Evolutionary conservation across 2,113 vertebrate genomes (phyloP).

Genomic region (Varanus komodoensis): DNA sequence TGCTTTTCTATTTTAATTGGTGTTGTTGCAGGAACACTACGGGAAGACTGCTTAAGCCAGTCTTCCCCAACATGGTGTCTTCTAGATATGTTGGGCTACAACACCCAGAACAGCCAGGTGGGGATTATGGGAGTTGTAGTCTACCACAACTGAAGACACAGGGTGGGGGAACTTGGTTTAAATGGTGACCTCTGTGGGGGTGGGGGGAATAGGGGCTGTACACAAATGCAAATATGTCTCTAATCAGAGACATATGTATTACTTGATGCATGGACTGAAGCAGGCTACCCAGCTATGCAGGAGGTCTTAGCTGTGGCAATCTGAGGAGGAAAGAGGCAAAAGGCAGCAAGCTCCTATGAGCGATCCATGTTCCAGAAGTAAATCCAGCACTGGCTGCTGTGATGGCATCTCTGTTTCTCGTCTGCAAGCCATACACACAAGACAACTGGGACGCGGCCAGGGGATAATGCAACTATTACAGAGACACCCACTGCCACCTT

Average conservation of each 20-base stretch:
- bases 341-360: neutral
- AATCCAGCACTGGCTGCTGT: neutral
- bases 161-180: no score
- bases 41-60: neutral
- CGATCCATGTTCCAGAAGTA: neutral
- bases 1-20: neutral
- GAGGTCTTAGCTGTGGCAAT: no score
- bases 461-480: neutral
- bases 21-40: neutral
- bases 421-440: neutral
- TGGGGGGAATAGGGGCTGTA: neutral
- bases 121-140: no score
- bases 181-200: neutral
- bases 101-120: no score
- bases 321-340: neutral
- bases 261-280: neutral
- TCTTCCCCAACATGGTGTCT: neutral
- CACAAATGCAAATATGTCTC: neutral
- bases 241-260: neutral
- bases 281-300: neutral
- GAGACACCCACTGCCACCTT: neutral
- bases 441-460: neutral
- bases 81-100: no score
- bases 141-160: no score
- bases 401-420: neutral